phyloP scores from a whole-genome alignment of 2,113 vertebrate species.

The Procavia capensis region DNA sequence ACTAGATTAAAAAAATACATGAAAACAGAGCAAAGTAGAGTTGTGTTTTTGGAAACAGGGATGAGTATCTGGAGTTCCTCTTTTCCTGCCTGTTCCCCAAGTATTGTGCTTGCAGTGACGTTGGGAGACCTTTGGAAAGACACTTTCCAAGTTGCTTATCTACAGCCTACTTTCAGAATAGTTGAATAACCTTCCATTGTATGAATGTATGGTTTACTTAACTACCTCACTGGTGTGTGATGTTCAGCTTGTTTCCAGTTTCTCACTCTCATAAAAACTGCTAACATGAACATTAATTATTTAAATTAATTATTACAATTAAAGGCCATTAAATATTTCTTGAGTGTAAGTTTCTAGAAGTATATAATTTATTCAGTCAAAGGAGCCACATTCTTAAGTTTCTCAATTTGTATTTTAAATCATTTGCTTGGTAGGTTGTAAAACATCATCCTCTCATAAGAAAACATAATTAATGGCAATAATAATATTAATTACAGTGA shows the following conservation, averaged over 20 bases:
- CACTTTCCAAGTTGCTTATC: not conserved
- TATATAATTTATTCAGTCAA: not conserved
- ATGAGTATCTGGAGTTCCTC: fast-evolving
- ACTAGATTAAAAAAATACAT: not conserved
- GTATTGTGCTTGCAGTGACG: too few relatives aligned
- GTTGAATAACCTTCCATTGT: not conserved
- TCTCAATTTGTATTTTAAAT: not conserved
- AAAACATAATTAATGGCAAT: not conserved
- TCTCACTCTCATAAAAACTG: not conserved
- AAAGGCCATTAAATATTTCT: not conserved
- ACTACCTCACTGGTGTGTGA: not conserved
- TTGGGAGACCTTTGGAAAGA: not conserved
- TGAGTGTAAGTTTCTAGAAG: not conserved
- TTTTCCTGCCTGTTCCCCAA: not conserved
- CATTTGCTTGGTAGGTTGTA: not conserved
- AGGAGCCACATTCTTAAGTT: not conserved
- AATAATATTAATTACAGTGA: not conserved
- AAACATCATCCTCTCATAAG: not conserved
- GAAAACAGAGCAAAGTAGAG: not conserved
- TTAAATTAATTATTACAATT: not conserved
- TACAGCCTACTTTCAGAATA: not conserved
- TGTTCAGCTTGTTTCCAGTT: not conserved
- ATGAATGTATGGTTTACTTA: not conserved
- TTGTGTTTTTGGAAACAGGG: not conserved
- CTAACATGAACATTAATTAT: not conserved